Evolutionary conservation across 1,140 invertebrate species (phyloP).

Genomic region (Drosophila sechellia): DNA sequence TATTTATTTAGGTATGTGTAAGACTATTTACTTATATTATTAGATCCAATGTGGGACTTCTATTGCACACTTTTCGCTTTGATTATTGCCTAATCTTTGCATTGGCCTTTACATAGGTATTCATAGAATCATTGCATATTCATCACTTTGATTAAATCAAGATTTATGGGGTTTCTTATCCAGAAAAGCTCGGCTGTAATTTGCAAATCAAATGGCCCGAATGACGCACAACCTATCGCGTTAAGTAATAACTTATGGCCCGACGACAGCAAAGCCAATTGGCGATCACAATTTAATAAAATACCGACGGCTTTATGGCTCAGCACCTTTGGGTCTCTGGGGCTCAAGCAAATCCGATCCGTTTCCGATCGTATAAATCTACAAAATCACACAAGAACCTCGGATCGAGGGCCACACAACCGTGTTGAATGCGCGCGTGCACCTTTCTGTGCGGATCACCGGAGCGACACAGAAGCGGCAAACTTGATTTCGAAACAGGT

Average conservation of each 20-base stretch:
- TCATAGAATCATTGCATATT: conserved; percentile 68
- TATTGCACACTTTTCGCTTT: conserved; percentile 54
- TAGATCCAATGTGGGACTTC: conserved; percentile 26
- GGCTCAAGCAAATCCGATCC: conserved; percentile 57
- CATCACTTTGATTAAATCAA: conserved; percentile 66
- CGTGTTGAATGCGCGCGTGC: conserved; percentile 81
- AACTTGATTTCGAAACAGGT: conserved; percentile 82
- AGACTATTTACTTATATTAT: conserved; percentile 36
- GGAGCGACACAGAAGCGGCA: conserved; percentile 80
- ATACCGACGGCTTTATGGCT: conserved; percentile 62
- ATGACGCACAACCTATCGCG: conserved; percentile 52
- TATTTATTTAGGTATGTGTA: conserved; percentile 42
- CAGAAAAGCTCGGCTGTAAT: conserved; percentile 39
- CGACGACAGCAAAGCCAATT: neutral
- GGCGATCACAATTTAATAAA: neutral
- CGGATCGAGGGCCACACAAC: conserved; percentile 63
- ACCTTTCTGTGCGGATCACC: conserved; percentile 82
- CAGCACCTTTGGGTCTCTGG: conserved; percentile 25
- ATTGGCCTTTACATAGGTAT: conserved; percentile 32
- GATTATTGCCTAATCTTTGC: conserved; percentile 23
- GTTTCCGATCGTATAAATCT: conserved; percentile 46
- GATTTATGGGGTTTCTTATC: conserved; percentile 72
- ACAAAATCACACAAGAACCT: conserved; percentile 47
- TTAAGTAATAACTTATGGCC: conserved; percentile 18
- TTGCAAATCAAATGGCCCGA: conserved; percentile 67